These are phyloP conservation scores for Craniophora ligustri DNA, from an alignment of 2,888 invertebrate genomes.

Conservation along the genomic window DNA sequence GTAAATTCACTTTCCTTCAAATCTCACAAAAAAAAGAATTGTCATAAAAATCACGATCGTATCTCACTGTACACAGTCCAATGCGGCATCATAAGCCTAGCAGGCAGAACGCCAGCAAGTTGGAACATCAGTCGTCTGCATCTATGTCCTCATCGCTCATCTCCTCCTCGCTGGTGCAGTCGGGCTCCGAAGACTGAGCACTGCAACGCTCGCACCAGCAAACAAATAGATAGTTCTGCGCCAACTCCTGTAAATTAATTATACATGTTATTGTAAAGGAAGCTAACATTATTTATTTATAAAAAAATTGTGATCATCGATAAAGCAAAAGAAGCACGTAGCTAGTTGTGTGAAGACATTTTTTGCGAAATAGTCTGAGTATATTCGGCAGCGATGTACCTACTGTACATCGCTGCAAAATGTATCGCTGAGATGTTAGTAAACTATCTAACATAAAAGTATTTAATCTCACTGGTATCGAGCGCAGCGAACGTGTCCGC, in stretches of 20 bases:
- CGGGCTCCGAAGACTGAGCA: slow-evolving; percentile 92
- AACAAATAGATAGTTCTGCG: slow-evolving; percentile 94
- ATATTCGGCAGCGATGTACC: too few species aligned
- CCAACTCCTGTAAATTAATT: slow-evolving; percentile 79
- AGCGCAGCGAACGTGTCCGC: too few species aligned
- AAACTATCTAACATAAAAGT: too few species aligned
- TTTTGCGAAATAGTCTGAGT: too few species aligned
- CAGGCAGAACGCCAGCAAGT: slow-evolving; percentile 83
- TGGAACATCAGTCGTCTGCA: slow-evolving; percentile 86
- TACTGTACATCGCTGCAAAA: too few species aligned
- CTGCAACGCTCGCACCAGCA: slow-evolving; percentile 95
- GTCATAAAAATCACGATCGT: slow-evolving; percentile 4
- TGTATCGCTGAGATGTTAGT: too few species aligned
- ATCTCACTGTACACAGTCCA: slow-evolving; percentile 15
- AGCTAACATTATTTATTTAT: too few species aligned
- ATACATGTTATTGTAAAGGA: too few species aligned
- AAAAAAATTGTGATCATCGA: too few species aligned
- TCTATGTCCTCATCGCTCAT: slow-evolving; percentile 87
- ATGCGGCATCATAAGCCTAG: slow-evolving; percentile 74
- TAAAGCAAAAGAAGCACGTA: too few species aligned
- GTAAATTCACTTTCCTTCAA: neutral
- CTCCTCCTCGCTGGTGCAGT: slow-evolving; percentile 95
- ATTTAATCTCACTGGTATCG: too few species aligned
- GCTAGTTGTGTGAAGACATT: too few species aligned
- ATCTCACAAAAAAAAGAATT: neutral